Evolutionary conservation across 2,113 vertebrate species (phyloP).

Genomic region (Scytalopus superciliaris): DNA sequence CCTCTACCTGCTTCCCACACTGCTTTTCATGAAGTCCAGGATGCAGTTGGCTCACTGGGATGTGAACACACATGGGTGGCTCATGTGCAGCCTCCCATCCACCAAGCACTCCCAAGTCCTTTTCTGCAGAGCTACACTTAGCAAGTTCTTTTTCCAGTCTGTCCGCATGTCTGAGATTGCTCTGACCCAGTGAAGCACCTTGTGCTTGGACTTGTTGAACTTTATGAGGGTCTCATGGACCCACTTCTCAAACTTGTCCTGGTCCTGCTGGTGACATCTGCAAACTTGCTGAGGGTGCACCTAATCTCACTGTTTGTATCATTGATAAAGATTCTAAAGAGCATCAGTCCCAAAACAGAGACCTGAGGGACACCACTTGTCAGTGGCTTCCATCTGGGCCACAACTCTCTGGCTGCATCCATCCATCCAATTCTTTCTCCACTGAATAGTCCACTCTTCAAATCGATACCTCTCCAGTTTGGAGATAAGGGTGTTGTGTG

Average conservation of each 20-base stretch:
- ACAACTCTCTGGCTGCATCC: not conserved
- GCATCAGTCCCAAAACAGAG: not conserved
- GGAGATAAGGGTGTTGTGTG: not conserved
- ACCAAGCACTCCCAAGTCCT: not conserved
- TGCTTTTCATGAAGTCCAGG: not conserved
- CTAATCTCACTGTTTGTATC: not conserved
- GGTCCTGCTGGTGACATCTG: not conserved
- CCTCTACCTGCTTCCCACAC: not conserved
- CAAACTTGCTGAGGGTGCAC: not conserved
- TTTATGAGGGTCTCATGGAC: not conserved
- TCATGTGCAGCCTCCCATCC: not conserved
- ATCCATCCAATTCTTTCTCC: not conserved
- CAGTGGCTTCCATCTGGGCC: not conserved
- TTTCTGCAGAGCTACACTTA: not conserved
- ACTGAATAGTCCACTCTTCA: not conserved
- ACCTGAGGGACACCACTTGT: not conserved
- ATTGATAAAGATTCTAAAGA: not conserved
- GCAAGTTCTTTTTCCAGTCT: not conserved
- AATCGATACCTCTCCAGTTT: not conserved
- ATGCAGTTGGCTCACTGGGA: not conserved
- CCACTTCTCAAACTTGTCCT: not conserved
- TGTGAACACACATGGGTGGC: not conserved
- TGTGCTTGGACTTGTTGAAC: not conserved
- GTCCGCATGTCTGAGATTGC: not conserved
- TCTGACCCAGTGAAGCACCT: not conserved